Evolutionary conservation across 2,113 vertebrate genomes (phyloP).

Genomic region (Perccottus glenii): DNA sequence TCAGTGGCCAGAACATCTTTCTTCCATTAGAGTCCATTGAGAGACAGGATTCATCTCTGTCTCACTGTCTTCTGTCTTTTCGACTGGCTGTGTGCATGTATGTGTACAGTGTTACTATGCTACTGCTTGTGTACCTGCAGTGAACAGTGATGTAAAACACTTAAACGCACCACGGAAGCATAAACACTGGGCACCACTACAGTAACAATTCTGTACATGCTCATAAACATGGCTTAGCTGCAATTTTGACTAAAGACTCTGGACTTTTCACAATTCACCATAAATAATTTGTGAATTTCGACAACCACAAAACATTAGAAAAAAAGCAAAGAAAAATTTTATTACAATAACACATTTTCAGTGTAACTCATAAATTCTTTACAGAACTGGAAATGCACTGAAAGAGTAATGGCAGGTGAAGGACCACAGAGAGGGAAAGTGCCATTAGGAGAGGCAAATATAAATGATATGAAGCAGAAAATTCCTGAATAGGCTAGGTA

Average conservation of each 20-base stretch:
- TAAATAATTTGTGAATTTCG: too few species aligned
- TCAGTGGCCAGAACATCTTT: slow-evolving; percentile 63
- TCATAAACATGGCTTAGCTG: neutral
- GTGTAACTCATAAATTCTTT: slow-evolving; percentile 12
- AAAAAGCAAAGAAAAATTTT: neutral
- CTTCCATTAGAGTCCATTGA: slow-evolving; percentile 66
- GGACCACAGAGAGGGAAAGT: slow-evolving; percentile 29
- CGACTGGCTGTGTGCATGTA: slow-evolving; percentile 4
- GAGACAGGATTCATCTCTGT: slow-evolving; percentile 51
- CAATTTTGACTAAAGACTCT: neutral
- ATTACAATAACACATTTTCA: slow-evolving; percentile 6
- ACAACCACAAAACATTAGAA: neutral
- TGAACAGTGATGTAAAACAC: slow-evolving; percentile 60
- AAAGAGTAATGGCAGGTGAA: slow-evolving; percentile 30
- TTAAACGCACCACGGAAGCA: slow-evolving; percentile 43
- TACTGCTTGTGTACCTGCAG: slow-evolving; percentile 41
- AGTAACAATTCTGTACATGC: slow-evolving; percentile 10
- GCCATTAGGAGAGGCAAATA: slow-evolving; percentile 26
- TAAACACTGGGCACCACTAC: slow-evolving; percentile 22
- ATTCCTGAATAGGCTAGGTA: slow-evolving; percentile 26
- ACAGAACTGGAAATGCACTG: slow-evolving; percentile 13
- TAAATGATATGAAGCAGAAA: slow-evolving; percentile 41
- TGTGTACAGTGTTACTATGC: slow-evolving; percentile 37
- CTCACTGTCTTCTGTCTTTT: slow-evolving; percentile 34
- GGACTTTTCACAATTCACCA: too few species aligned